Base-by-base conservation (phyloP, 2,888 invertebrate species). In the Aspidiotus destructor region DNA sequence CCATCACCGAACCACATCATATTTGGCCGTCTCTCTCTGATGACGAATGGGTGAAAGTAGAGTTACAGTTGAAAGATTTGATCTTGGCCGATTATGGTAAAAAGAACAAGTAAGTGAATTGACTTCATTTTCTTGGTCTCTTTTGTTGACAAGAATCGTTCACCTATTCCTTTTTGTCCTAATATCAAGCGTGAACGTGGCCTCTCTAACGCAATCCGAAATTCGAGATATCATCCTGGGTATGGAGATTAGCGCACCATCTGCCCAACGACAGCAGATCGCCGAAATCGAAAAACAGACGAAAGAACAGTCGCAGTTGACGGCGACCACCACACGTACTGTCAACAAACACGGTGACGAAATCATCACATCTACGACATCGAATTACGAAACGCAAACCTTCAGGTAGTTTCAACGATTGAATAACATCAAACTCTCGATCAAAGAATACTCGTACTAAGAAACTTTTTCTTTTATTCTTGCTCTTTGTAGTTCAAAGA, bases 201-300 rank as follows among this genome's bases (percentile, higher is more conserved):
- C 97, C 0, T 99, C 98, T 0, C 82, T 99, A 54, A 99, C 99
- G 0, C 99, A 99, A 77, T 98, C 97, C 0, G 99, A 99, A 82
- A 98, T 99, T 77, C 88, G 99, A 69, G 99, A 99, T 78, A 99
- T 99, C 73, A 72, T 72, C 62, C 60, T 72, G 71, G 72, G 72
- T 75, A 99, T 99, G 99, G 99, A 99, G 81, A 99, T 99, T 73
- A 96, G 96, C 13, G 99, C 99, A 1, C 99, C 99, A 0, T 98
- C 97, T 0, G 97, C 97, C 0, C 99, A 99, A 76, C 83, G 99
- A 58, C 99, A 99, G 77, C 99, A 99, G 79, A 99, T 99, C 74
- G 99, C 99, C 3, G 99, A 99, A 80, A 99, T 99, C 73, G 99
- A 99, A 80, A 99, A 99, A 77, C 99, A 99, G 81, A 98, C 98